Percentiles rank a stretch among this genome's conserved stretches.
Conservation (phyloP, 2,888 invertebrate species). For the Ellobium chinense region DNA sequence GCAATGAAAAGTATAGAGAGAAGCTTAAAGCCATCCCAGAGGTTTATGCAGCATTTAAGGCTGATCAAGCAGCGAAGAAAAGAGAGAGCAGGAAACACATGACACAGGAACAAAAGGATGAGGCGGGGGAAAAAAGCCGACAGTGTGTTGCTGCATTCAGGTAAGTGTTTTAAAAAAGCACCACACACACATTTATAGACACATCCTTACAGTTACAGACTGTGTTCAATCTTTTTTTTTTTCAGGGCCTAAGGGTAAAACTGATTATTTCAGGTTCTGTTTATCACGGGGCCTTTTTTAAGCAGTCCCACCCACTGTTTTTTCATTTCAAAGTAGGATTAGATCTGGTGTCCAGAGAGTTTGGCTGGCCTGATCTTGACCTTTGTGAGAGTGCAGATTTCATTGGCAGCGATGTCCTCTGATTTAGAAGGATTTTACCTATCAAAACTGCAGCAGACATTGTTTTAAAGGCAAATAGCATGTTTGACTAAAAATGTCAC, state of each 20-base stretch:
- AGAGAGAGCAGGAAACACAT: not conserved
- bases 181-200: not conserved
- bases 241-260: not conserved
- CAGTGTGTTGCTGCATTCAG: not conserved
- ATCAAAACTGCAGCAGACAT: not conserved
- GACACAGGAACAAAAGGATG: not conserved
- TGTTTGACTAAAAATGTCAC: too few relatives aligned
- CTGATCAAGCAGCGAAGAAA: not conserved
- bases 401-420: too few relatives aligned
- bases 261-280: not conserved
- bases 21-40: not conserved
- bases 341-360: too few relatives aligned
- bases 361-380: too few relatives aligned
- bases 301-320: not conserved
- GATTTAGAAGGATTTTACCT: too few relatives aligned
- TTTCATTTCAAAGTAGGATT: too few relatives aligned
- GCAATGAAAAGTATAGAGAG: not conserved
- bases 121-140: not conserved
- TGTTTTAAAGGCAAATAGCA: too few relatives aligned
- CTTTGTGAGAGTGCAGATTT: too few relatives aligned
- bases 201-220: not conserved
- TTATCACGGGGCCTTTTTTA: not conserved
- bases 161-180: not conserved
- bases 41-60: not conserved
- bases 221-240: not conserved